Percentiles rank a stretch among this genome's conserved stretches.
These are phyloP conservation scores for Drosophila yakuba DNA, from an alignment of 1,140 invertebrate genomes.

Conservation along the genomic window DNA sequence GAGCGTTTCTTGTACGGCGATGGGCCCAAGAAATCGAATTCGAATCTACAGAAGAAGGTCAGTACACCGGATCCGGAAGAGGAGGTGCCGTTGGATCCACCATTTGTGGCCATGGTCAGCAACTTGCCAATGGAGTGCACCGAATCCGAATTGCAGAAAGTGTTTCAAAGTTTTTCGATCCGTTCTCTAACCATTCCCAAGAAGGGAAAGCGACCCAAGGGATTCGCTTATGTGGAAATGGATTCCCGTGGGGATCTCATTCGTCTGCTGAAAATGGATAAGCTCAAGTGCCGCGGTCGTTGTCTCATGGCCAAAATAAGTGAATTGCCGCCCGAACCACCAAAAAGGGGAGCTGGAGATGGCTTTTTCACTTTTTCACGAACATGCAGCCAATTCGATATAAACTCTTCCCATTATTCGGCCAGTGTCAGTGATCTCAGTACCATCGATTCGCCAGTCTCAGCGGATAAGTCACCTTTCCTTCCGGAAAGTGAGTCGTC, in stretches of 20 bases:
- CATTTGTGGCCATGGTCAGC: slow-evolving; percentile 28
- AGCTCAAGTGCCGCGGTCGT: slow-evolving; percentile 37
- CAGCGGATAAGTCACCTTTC: background rate
- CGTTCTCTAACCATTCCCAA: slow-evolving; percentile 13
- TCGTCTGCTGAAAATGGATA: background rate
- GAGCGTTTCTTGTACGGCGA: background rate
- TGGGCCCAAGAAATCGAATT: background rate
- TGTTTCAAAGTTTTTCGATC: slow-evolving; percentile 6
- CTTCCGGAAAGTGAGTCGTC: slow-evolving; percentile 5
- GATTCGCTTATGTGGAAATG: slow-evolving; percentile 29
- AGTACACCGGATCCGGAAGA: background rate
- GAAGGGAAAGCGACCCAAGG: slow-evolving; percentile 23
- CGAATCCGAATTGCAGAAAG: slow-evolving; percentile 14
- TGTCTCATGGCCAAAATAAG: slow-evolving; percentile 6
- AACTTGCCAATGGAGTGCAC: slow-evolving; percentile 42
- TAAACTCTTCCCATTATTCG: background rate
- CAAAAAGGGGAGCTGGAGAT: slow-evolving; percentile 3
- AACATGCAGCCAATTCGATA: slow-evolving; percentile 8
- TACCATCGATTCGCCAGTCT: background rate
- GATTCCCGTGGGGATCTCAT: slow-evolving; percentile 24
- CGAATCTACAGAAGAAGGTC: background rate
- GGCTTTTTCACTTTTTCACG: background rate
- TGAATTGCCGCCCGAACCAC: background rate
- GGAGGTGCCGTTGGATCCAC: slow-evolving; percentile 4
- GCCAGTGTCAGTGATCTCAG: slow-evolving; percentile 24